Evolutionary conservation across 2,113 vertebrate genomes (phyloP), one percentile per base, ranked within the genome.

Genomic region (Lampris megalopsis): DNA sequence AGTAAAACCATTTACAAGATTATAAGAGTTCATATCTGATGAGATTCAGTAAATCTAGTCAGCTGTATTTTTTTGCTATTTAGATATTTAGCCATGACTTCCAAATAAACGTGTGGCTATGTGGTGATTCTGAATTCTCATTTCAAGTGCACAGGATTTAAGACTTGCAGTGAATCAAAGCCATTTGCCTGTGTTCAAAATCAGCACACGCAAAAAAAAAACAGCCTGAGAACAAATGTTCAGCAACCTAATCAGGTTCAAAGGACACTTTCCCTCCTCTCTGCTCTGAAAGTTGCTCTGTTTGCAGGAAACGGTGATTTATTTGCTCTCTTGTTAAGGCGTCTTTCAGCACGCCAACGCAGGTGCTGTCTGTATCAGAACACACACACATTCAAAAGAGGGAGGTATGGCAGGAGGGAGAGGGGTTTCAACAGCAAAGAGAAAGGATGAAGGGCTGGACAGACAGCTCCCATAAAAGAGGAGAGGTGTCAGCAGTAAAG

Each of bases 231-330:
- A 80, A 9, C 45, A 74, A 73, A 75, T 70, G 68, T 45, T 80
- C 61, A 9, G 41, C 61, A 74, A 69, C 47, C 77, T 71, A 65
- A 67, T 82, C 74, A 79, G 69, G 68, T 77, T 87, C 80, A 85
- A 81, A 86, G 81, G 57, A 64, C 52, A 53, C 47, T 83, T 64
- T 54, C 63, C 60, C 43, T 52, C 36, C 9, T 57, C 48, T 68
- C 57, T 50, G 13, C 74, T 56, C n/a, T 0, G 67, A 76, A 87
- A 85, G 77, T 66, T 70, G 74, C 74, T 52, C 63, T 62, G 74
- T 87, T 85, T 85, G 82, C 85, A 77, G 72, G 85, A 84, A 81
- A 37, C 70, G 10, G 56, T 86, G 68, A 86, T 89, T 84, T 80
- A 87, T 87, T 80, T 82, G 53, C 58, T 76, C 54, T 72, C 62